Percentiles rank a stretch among this genome's conserved stretches.
Conservation (phyloP, 2,888 invertebrate species). For the Diaprepes abbreviatus region DNA sequence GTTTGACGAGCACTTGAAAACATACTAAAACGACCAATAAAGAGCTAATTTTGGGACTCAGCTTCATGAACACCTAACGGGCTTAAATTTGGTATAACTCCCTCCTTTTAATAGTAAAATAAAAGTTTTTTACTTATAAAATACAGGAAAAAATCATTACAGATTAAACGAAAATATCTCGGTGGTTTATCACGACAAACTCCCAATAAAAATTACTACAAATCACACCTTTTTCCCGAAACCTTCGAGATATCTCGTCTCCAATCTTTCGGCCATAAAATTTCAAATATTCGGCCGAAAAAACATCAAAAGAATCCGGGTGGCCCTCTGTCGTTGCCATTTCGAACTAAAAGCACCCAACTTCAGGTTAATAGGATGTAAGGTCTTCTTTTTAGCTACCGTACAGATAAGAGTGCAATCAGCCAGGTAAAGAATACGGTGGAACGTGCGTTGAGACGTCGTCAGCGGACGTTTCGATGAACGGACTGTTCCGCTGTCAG, state of each 20-base stretch:
- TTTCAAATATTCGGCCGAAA: constrained; percentile 41
- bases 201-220: not conserved
- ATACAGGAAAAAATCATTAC: too few relatives aligned
- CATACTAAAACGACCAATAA: too few relatives aligned
- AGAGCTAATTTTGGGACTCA: too few relatives aligned
- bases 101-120: too few relatives aligned
- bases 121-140: too few relatives aligned
- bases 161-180: too few relatives aligned
- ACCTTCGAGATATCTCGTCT: constrained; percentile 2
- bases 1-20: too few relatives aligned
- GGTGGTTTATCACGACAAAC: too few relatives aligned
- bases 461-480: constrained; percentile 40
- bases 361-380: constrained; percentile 54
- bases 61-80: too few relatives aligned
- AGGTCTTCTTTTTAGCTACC: constrained; percentile 64
- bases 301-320: constrained; percentile 57
- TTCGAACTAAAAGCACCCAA: constrained; percentile 58
- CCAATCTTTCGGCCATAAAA: constrained; percentile 16
- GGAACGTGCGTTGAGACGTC: not conserved
- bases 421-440: constrained; percentile 51
- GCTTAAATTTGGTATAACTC: too few relatives aligned
- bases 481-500: constrained; percentile 55
- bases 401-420: constrained; percentile 64
- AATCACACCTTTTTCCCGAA: constrained; percentile 23
- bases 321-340: constrained; percentile 65